These are phyloP conservation scores for Archips crataeganus DNA, from an alignment of 2,888 invertebrate species.

Conservation along the genomic window DNA sequence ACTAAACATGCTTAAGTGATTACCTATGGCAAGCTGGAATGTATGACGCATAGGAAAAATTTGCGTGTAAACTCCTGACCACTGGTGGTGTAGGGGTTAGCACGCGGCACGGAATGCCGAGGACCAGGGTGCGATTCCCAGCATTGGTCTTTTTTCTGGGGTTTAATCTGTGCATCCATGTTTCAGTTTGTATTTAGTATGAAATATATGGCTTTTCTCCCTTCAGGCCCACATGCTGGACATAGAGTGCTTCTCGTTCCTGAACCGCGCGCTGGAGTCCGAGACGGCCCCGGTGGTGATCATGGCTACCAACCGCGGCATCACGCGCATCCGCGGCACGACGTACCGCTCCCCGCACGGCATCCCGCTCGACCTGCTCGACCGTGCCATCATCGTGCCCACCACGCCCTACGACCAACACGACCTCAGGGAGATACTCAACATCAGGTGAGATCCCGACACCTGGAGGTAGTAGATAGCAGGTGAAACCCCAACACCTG, in stretches of 20 bases:
- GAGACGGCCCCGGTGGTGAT: conserved; percentile 99
- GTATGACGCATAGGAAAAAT: too few species aligned
- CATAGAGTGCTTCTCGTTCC: conserved; percentile 99
- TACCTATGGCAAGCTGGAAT: background rate
- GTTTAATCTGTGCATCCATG: too few species aligned
- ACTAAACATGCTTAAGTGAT: background rate
- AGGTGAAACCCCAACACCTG: too few species aligned
- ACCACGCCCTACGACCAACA: conserved; percentile 95
- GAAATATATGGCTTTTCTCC: background rate
- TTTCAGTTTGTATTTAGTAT: too few species aligned
- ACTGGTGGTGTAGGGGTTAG: too few species aligned
- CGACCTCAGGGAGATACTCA: conserved; percentile 96
- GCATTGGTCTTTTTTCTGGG: too few species aligned
- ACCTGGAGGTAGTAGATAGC: too few species aligned
- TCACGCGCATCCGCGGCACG: conserved; percentile 97
- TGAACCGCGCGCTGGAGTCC: conserved; percentile 98
- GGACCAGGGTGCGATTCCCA: too few species aligned
- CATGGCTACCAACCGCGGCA: conserved; percentile 99
- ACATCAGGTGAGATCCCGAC: conserved; percentile 87
- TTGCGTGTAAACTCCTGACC: too few species aligned
- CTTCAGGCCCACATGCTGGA: conserved; percentile 96
- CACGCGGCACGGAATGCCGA: too few species aligned
- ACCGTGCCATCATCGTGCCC: conserved; percentile 97
- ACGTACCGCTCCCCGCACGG: conserved; percentile 98
- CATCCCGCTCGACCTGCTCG: conserved; percentile 97